Conservation (phyloP, 2,888 invertebrate genomes). For the Lasioglossum vierecki region DNA sequence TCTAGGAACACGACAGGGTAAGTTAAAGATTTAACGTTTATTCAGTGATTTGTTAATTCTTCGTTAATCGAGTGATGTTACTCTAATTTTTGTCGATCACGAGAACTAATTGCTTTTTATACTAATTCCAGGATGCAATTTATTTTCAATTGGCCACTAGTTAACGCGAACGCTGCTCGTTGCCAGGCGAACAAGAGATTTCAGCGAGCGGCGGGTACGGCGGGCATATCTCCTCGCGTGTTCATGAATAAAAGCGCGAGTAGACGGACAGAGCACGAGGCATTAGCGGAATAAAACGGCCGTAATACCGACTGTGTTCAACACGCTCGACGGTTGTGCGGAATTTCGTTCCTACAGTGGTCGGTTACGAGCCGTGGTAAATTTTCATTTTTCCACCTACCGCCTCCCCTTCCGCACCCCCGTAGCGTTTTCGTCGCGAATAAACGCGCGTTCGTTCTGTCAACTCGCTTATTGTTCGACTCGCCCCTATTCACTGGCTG, state of each 20-base stretch:
- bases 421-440: conserved; percentile 23
- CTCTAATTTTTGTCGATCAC: neutral
- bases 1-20: too few relatives aligned
- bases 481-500: neutral
- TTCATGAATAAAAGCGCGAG: conserved; percentile 71
- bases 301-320: conserved; percentile 71
- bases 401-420: neutral
- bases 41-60: neutral
- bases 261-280: conserved; percentile 66
- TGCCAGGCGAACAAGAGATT: conserved; percentile 35
- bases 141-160: conserved; percentile 41
- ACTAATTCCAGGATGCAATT: neutral
- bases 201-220: conserved; percentile 25
- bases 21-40: neutral
- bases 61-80: neutral
- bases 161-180: conserved; percentile 53
- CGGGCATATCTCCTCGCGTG: conserved; percentile 47
- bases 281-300: conserved; percentile 71
- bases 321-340: conserved; percentile 69
- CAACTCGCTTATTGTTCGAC: conserved; percentile 43
- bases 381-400: conserved; percentile 60
- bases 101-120: neutral
- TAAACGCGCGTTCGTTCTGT: conserved; percentile 46
- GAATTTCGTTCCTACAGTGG: conserved; percentile 67
- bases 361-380: conserved; percentile 55